Evolutionary conservation across 2,888 invertebrate species (phyloP).

Genomic region (Cheiracanthium punctorium): DNA sequence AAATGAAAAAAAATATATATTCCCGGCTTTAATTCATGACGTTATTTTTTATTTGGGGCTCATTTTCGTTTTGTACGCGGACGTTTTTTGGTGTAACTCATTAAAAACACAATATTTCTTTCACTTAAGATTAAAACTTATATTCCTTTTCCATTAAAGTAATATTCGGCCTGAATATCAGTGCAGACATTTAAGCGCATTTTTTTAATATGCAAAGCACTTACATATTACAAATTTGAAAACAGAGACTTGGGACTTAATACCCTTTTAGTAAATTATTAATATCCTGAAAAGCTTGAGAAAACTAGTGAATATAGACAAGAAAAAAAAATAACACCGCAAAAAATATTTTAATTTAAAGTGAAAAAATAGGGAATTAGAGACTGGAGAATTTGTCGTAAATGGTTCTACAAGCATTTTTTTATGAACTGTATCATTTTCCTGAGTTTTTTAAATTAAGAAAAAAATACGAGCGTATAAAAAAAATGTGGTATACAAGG

Average conservation of each 20-base stretch:
- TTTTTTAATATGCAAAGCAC: slow-evolving; percentile 52
- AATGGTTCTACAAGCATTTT: slow-evolving; percentile 59
- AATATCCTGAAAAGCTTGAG: slow-evolving; percentile 34
- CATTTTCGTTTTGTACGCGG: slow-evolving; percentile 19
- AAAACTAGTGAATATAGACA: slow-evolving; percentile 32
- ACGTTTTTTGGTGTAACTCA: slow-evolving; percentile 43
- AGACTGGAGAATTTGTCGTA: slow-evolving; percentile 37
- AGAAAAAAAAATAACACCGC: slow-evolving; percentile 26
- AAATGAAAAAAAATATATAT: slow-evolving; percentile 33
- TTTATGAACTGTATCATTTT: slow-evolving; percentile 45
- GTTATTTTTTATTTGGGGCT: slow-evolving; percentile 38
- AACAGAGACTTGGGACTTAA: slow-evolving; percentile 41
- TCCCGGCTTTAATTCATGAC: slow-evolving; percentile 60
- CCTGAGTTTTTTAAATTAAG: slow-evolving; percentile 46
- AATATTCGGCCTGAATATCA: slow-evolving; percentile 48
- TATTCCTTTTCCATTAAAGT: slow-evolving; percentile 62
- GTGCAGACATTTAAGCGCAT: slow-evolving; percentile 33
- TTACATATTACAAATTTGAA: slow-evolving; percentile 45
- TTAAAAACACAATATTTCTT: slow-evolving; percentile 50
- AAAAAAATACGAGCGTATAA: slow-evolving; percentile 25
- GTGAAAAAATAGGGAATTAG: slow-evolving; percentile 31
- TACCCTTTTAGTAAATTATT: slow-evolving; percentile 63
- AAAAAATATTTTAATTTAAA: slow-evolving; percentile 37
- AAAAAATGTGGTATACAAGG: neutral
- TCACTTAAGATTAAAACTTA: slow-evolving; percentile 61